Evolutionary conservation across 2,888 invertebrate species (phyloP).

Genomic region (Zygogramma bicolorata): DNA sequence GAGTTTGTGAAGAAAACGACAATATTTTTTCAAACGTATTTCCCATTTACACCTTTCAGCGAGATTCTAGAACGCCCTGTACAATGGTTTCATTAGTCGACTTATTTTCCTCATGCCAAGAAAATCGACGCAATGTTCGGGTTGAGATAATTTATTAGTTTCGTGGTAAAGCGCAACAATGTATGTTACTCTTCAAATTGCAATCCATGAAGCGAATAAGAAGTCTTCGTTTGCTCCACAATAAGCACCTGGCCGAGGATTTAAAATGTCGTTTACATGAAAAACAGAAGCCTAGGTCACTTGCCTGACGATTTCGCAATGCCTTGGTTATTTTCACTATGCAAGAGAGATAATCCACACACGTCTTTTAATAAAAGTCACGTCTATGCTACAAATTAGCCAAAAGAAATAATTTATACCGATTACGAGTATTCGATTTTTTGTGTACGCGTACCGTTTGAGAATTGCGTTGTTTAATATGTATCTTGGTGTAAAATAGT

Average conservation of each 20-base stretch:
- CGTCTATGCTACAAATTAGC: not conserved
- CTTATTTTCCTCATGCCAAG: no score
- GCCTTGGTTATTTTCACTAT: constrained; percentile 43
- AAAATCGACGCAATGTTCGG: no score
- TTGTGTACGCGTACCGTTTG: not conserved
- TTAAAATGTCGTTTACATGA: constrained; percentile 31
- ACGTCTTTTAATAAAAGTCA: constrained; percentile 26
- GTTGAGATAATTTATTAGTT: no score
- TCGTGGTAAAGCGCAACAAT: no score
- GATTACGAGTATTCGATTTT: not conserved
- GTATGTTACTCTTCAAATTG: constrained; percentile 11
- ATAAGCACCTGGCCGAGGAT: not conserved
- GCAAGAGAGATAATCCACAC: constrained; percentile 13
- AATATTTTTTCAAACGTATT: no score
- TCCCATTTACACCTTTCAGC: no score
- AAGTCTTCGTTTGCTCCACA: not conserved
- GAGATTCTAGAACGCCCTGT: no score
- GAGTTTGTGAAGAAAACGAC: no score
- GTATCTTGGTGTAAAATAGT: no score
- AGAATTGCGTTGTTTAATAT: not conserved
- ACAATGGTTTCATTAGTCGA: no score
- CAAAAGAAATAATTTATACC: constrained; percentile 4
- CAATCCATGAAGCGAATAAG: constrained; percentile 11
- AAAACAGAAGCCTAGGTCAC: constrained; percentile 28
- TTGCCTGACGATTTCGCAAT: constrained; percentile 37